These are phyloP conservation scores for Xenotilapia leptura DNA, from an alignment of 2,113 vertebrate species.

Conservation along the genomic window DNA sequence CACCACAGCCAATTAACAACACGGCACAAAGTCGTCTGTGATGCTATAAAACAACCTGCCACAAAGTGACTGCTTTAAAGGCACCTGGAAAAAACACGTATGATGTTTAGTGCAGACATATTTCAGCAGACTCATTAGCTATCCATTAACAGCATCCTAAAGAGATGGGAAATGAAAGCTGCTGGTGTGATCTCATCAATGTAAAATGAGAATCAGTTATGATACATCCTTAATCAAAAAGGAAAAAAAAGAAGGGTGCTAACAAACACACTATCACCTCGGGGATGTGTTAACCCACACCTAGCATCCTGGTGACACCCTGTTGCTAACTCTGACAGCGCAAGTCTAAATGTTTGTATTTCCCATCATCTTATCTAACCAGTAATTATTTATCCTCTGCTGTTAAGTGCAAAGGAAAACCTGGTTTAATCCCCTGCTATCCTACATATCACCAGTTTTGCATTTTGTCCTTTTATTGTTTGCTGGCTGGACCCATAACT, in stretches of 20 bases:
- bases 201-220: slow-evolving; percentile 12
- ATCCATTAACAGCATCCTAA: not conserved
- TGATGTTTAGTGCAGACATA: not conserved
- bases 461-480: slow-evolving; percentile 44
- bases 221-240: not conserved
- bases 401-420: not conserved
- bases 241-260: not conserved
- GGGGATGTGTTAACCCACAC: not conserved
- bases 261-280: not conserved
- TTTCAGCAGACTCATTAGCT: not conserved
- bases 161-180: not conserved
- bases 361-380: not conserved
- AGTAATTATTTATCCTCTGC: not conserved
- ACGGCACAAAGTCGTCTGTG: not conserved
- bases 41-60: not conserved
- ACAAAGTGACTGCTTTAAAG: not conserved
- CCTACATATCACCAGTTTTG: slow-evolving; percentile 12
- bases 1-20: not conserved
- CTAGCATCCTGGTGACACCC: not conserved
- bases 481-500: slow-evolving; percentile 28
- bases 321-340: not conserved
- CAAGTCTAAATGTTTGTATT: not conserved
- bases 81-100: not conserved
- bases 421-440: slow-evolving; percentile 11
- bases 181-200: not conserved